phyloP scores from a whole-genome alignment of 2,797 vertebrate species.

The Crax fasciolata region DNA sequence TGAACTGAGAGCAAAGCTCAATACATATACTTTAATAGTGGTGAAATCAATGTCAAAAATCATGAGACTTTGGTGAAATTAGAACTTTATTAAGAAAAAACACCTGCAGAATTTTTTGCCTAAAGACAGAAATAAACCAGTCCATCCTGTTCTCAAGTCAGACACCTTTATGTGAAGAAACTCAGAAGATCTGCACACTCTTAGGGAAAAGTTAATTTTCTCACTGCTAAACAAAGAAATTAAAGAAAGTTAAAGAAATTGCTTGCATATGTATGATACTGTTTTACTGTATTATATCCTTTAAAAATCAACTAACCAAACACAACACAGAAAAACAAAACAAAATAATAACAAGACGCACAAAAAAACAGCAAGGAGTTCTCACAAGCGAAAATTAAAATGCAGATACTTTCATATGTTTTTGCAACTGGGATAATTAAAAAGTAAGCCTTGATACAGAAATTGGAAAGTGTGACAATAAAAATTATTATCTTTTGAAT shows the following conservation, averaged over 20 bases:
- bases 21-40: background rate
- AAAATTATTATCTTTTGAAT: background rate
- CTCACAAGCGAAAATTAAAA: background rate
- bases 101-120: background rate
- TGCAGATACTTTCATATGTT: background rate
- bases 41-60: conserved; percentile 19
- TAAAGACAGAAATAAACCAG: background rate
- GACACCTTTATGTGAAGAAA: background rate
- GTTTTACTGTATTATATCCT: background rate
- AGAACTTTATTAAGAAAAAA: background rate
- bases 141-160: background rate
- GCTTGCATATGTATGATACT: background rate
- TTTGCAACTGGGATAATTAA: background rate
- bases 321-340: background rate
- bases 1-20: conserved; percentile 9
- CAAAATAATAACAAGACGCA: background rate
- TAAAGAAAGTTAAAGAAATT: background rate
- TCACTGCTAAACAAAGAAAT: background rate
- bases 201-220: background rate
- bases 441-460: background rate
- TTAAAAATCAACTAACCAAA: background rate
- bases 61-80: background rate
- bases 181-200: background rate
- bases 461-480: background rate
- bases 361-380: background rate